Conservation (phyloP, 2,113 vertebrate species). For the Entomyzon cyanotis region DNA sequence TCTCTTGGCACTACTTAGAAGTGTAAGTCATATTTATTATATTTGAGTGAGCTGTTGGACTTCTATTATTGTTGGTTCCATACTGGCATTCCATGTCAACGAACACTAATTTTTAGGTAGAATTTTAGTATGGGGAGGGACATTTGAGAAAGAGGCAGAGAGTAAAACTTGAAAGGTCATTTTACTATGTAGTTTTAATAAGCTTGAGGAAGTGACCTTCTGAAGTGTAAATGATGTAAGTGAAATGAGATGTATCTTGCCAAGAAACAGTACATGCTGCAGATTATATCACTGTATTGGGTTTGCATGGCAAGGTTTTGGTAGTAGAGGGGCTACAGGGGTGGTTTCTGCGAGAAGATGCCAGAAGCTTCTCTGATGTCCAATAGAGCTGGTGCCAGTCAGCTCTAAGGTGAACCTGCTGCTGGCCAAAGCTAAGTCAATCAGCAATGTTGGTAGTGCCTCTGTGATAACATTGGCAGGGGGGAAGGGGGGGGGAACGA, state of each 20-base stretch:
- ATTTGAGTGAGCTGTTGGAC: neutral
- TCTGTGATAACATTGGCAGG: neutral
- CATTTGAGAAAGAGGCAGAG: neutral
- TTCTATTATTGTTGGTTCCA: neutral
- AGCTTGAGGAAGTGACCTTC: neutral
- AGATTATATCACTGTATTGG: neutral
- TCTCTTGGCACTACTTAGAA: neutral
- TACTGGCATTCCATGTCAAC: neutral
- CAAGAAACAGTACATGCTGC: neutral
- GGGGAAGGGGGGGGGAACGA: no score
- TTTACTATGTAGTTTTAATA: neutral
- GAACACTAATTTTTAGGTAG: neutral
- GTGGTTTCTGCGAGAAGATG: neutral
- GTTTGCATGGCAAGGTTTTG: neutral
- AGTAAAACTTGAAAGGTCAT: neutral
- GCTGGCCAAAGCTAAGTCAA: neutral
- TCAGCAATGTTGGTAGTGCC: neutral
- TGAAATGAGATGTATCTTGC: neutral
- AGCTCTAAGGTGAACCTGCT: neutral
- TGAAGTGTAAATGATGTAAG: neutral
- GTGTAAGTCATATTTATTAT: neutral
- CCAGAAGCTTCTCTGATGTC: neutral
- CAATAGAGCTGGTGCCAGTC: neutral
- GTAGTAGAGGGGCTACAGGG: neutral
- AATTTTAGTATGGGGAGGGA: neutral